These are phyloP conservation scores for Apotomis turbidana DNA, from an alignment of 2,888 invertebrate species.

Conservation along the genomic window DNA sequence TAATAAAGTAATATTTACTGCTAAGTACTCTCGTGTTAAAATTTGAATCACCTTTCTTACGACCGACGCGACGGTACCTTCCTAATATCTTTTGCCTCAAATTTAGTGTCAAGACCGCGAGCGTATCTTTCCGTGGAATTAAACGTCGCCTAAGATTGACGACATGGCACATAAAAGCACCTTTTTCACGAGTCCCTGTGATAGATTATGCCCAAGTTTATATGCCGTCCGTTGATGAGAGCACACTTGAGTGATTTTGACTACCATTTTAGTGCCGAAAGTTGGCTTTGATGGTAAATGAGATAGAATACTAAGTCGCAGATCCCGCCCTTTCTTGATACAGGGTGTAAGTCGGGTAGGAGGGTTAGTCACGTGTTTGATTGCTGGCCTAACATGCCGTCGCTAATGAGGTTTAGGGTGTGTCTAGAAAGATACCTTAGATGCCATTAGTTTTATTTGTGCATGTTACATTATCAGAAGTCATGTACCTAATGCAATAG, in stretches of 20 bases:
- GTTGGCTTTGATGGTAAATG: constrained; percentile 39
- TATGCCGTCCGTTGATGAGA: constrained; percentile 39
- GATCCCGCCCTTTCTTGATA: constrained; percentile 36
- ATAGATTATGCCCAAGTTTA: constrained; percentile 41
- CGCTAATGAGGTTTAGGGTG: not conserved
- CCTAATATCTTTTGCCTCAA: constrained; percentile 37
- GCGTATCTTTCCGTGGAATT: constrained; percentile 42
- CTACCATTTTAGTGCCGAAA: constrained; percentile 29
- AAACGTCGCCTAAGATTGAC: constrained; percentile 41
- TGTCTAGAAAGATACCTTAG: not conserved
- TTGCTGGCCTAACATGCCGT: constrained; percentile 4
- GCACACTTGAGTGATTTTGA: constrained; percentile 40
- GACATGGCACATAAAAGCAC: constrained; percentile 41
- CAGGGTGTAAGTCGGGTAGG: constrained; percentile 2
- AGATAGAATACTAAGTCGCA: constrained; percentile 36
- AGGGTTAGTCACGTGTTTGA: constrained; percentile 28
- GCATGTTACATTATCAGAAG: not conserved
- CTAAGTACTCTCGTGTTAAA: constrained; percentile 1
- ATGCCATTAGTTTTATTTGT: not conserved
- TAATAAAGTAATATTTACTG: not conserved
- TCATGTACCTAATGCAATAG: not conserved
- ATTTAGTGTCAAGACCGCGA: constrained; percentile 39
- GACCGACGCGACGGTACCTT: constrained; percentile 21
- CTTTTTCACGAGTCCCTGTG: constrained; percentile 39
- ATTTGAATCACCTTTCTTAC: constrained; percentile 14